These are phyloP conservation scores for Trachymyrmex septentrionalis DNA, from an alignment of 1,140 invertebrate genomes.

Conservation along the genomic window DNA sequence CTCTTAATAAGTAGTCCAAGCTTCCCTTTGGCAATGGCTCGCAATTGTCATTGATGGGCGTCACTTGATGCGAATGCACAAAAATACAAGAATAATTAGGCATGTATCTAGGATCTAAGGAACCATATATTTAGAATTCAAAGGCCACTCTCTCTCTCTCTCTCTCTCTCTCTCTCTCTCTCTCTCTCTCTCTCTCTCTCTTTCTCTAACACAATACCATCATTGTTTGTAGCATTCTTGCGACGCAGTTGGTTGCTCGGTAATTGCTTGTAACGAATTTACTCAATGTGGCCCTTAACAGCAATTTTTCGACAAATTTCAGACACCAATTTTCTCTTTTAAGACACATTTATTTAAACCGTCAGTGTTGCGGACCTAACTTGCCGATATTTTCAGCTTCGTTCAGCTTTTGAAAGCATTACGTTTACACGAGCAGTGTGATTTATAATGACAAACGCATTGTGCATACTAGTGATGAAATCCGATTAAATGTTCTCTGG, in stretches of 20 bases:
- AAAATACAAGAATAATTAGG: conserved; percentile 30
- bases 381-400: background rate
- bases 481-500: conserved; percentile 31
- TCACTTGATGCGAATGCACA: background rate
- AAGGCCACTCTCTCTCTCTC: background rate
- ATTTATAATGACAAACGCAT: conserved; percentile 28
- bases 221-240: background rate
- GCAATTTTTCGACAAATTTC: background rate
- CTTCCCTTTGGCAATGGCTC: conserved; percentile 46
- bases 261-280: background rate
- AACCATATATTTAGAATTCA: too few species aligned
- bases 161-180: background rate
- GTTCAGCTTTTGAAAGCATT: background rate
- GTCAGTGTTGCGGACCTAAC: background rate
- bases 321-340: background rate
- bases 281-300: background rate
- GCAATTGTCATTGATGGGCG: background rate
- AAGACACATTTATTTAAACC: background rate
- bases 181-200: background rate
- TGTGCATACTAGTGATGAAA: conserved; percentile 1
- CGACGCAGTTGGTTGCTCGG: background rate
- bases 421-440: background rate
- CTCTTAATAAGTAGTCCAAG: conserved; percentile 65
- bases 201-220: background rate
- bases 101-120: background rate